Evolutionary conservation across 1,140 invertebrate genomes (phyloP), one percentile per base, ranked within the genome.

Genomic region (Papilio polyxenes): DNA sequence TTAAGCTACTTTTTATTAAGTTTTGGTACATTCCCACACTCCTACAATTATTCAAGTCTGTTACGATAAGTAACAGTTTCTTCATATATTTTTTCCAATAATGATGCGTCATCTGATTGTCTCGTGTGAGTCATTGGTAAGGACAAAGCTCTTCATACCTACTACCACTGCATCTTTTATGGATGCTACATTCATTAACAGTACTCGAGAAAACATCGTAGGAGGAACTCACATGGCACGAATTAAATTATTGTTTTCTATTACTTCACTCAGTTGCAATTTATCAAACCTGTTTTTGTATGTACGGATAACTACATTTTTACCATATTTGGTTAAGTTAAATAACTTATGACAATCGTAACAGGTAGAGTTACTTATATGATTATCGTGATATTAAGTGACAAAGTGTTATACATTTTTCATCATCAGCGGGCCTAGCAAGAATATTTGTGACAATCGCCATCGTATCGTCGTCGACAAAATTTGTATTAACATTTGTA

Each of bases 111-210:
- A 72, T 72, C 53, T 17, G 53, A 56, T 56, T 56, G 7, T 23
- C 11, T 65, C 62, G 65, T 37, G 4, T 72, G 65, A 72, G 65
- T 72, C 65, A 72, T 37, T 72, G 65, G 13, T 31, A 72, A 72
- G 65, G 65, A 72, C 65, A 72, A 37, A 72, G 31, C 65, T 31
- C 62, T 72, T 40, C 23, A 69, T 72, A 40, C 31, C 23, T 37
- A 72, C 31, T 72, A 13, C 65, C 65, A 37, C 65, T 72, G 31
- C 65, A 72, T 72, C 65, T 37, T 72, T 37, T 72, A 72, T 72
- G 65, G 11, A 72, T 37, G 11, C 65, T 72, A 72, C 31, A 40
- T 37, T 72, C 31, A 37, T 72, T 72, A 23, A 65, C 62, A 5
- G 31, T 10, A 37, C 8, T 37, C 37, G 13, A 72, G 65, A 72